A percentile compares a stretch with the other conserved stretches of the same genome.
Conservation (phyloP, 1,140 invertebrate genomes). For the Copidosoma floridanum region DNA sequence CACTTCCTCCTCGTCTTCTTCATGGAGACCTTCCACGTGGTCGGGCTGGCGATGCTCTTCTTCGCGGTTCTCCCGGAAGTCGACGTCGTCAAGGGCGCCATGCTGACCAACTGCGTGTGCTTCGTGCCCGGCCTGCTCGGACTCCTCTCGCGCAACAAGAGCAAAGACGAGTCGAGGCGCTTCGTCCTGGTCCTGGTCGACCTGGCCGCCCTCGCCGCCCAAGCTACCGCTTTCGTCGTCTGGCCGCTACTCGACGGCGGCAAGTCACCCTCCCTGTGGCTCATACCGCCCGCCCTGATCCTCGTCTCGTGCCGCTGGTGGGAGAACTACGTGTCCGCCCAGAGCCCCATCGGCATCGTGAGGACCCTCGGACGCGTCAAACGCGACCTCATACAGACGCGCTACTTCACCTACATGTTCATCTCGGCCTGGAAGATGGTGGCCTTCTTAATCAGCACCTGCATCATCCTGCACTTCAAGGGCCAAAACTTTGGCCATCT, state of each 20-base stretch:
- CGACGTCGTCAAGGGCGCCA: conserved; percentile 88
- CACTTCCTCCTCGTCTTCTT: conserved; percentile 74
- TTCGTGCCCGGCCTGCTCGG: conserved; percentile 80
- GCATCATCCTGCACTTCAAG: conserved; percentile 72
- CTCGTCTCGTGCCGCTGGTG: conserved; percentile 92
- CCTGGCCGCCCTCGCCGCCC: conserved; percentile 76
- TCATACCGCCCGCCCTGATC: conserved; percentile 79
- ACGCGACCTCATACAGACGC: conserved; percentile 73
- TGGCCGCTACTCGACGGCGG: conserved; percentile 80
- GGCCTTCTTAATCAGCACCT: conserved; percentile 71
- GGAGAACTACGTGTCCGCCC: conserved; percentile 91
- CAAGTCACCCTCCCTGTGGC: conserved; percentile 69
- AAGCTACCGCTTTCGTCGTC: conserved; percentile 84
- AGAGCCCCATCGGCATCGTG: conserved; percentile 76
- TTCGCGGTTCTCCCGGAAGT: conserved; percentile 86
- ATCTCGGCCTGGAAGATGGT: conserved; percentile 87
- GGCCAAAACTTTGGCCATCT: conserved; percentile 76
- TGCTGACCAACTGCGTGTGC: conserved; percentile 92
- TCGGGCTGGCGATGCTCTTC: conserved; percentile 81
- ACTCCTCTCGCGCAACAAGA: conserved; percentile 74
- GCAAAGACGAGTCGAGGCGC: conserved; percentile 70
- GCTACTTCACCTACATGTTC: conserved; percentile 88
- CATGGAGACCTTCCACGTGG: conserved; percentile 82
- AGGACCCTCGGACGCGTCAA: conserved; percentile 78
- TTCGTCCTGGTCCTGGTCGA: conserved; percentile 81